Conservation (phyloP, 2,888 invertebrate genomes). For the Andrena bicolor region DNA sequence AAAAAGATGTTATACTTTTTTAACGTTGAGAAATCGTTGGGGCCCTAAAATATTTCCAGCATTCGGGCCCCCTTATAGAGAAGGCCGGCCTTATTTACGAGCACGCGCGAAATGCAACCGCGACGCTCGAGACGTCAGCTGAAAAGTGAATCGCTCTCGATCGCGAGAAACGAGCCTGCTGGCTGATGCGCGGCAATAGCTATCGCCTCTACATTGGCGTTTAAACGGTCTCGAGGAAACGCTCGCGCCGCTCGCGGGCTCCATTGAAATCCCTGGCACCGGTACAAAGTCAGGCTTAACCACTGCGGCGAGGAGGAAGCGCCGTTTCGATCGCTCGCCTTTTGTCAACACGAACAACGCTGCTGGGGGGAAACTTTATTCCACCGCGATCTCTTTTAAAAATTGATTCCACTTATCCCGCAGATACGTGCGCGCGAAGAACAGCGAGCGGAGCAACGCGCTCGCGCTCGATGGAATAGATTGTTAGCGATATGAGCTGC, state of each 20-base stretch:
- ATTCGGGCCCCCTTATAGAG: no score
- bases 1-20: no score
- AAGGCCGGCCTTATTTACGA: background rate
- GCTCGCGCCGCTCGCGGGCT: slow-evolving; percentile 67
- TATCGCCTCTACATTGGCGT: slow-evolving; percentile 64
- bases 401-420: background rate
- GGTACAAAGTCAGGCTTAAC: slow-evolving; percentile 77
- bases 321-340: slow-evolving; percentile 31
- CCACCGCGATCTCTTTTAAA: background rate
- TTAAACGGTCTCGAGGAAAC: slow-evolving; percentile 71
- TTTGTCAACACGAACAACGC: slow-evolving; percentile 22
- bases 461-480: no score
- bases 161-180: slow-evolving; percentile 3
- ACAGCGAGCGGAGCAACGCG: no score
- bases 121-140: slow-evolving; percentile 6
- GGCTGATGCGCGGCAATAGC: slow-evolving; percentile 22
- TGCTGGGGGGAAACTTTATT: background rate
- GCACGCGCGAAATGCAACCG: background rate
- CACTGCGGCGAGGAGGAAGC: slow-evolving; percentile 44
- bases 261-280: slow-evolving; percentile 82
- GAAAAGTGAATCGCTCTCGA: slow-evolving; percentile 25
- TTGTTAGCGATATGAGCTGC: no score
- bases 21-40: no score
- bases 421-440: background rate
- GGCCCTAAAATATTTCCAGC: no score